Evolutionary conservation across 2,888 invertebrate species (phyloP).

Genomic region (Alcis repandata): DNA sequence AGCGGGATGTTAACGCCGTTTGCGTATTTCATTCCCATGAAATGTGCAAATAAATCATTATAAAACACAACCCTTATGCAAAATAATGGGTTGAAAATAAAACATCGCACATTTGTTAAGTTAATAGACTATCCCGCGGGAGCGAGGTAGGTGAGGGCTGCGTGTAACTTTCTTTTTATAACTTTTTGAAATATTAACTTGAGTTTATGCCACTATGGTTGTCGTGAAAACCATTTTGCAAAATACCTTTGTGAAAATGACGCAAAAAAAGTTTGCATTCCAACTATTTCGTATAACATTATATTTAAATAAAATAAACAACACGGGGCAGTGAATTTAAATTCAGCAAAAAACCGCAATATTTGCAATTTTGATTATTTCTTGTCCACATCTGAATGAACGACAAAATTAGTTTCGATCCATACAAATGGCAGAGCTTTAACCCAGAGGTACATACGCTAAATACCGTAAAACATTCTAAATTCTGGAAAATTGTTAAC

Average conservation of each 20-base stretch:
- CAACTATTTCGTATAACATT: no score
- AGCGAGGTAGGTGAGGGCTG: not conserved
- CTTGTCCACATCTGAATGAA: no score
- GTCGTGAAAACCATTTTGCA: not conserved
- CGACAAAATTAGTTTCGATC: no score
- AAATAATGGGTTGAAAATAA: conserved; percentile 59
- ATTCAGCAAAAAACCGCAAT: no score
- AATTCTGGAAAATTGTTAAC: conserved; percentile 57
- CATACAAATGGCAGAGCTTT: not conserved
- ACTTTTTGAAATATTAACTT: not conserved
- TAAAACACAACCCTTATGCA: conserved; percentile 51
- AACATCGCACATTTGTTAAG: conserved; percentile 58
- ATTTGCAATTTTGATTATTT: no score
- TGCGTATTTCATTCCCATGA: conserved; percentile 53
- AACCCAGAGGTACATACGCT: conserved; percentile 16
- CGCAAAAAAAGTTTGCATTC: no score
- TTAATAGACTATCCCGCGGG: conserved; percentile 50
- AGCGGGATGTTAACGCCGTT: conserved; percentile 52
- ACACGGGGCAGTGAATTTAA: no score
- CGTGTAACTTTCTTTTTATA: not conserved
- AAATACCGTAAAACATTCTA: conserved; percentile 46
- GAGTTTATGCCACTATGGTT: no score
- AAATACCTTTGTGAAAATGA: not conserved
- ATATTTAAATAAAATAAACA: no score
- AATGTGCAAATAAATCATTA: conserved; percentile 56